Evolutionary conservation across 1,140 invertebrate species (phyloP), one percentile per base, ranked within the genome.

Genomic region (Cotesia typhae): DNA sequence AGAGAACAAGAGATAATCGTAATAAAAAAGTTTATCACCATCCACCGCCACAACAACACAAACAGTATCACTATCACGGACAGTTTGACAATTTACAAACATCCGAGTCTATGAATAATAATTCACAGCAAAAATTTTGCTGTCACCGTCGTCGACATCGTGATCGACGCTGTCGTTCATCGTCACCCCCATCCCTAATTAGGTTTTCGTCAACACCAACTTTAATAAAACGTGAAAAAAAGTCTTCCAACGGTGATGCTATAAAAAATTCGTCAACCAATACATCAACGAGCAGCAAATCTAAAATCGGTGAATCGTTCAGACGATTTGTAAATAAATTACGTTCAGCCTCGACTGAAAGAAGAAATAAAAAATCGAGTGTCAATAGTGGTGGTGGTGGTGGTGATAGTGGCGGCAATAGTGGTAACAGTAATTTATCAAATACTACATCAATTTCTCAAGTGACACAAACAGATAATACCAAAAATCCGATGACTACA

Each of bases 381-480:
- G 41, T 47, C 10, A 47, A 47, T 47, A 7, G 41, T 28, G 28
- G 28, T 28, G 28, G 28, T 47, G 28, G 28, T 28, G 28, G 28
- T 47, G 41, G 41, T 47, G 41, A 47, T 10, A 47, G 41, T 47
- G 41, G 41, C 10, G 41, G 41, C 41, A 47, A 47, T 10, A 88
- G 72, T 71, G 78, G 70, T 0, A 69, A 65, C 3, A 67, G 70
- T 38, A 74, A 71, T 63, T 84, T 79, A 1, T 77, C 76, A 5
- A 47, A 47, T 47, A 47, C 41, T 9, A 47, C 41, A 47, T 47
- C 41, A 47, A 7, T 47, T 47, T 83, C 84, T 2, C 87, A 82
- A 84, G 79, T 83, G 81, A 87, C 77, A 79, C 88, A 76, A 86
- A 89, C 86, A 76, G 89, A 89, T 72, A 81, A 89, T 51, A 73